Conservation (phyloP, 2,797 vertebrate genomes). For the Florisuga fusca region DNA sequence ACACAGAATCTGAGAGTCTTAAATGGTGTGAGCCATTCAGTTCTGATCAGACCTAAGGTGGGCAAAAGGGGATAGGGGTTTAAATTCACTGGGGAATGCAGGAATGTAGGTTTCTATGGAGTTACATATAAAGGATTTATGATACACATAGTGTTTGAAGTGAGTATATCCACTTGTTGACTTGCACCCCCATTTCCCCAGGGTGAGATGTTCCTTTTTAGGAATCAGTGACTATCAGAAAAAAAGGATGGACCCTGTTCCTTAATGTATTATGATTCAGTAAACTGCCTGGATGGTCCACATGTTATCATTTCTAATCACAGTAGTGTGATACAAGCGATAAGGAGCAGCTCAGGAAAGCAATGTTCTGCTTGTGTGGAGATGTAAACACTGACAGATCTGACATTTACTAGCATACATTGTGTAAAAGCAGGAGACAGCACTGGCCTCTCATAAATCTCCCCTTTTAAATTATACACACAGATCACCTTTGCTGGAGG, state of each 20-base stretch:
- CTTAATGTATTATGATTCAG: background rate
- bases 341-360: background rate
- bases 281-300: background rate
- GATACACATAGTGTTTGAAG: background rate
- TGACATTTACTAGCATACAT: conserved; percentile 9
- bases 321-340: background rate
- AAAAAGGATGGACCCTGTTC: background rate
- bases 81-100: background rate
- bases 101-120: background rate
- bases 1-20: background rate
- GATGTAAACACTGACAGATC: background rate
- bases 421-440: conserved; percentile 13
- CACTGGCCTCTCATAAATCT: conserved; percentile 26
- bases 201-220: background rate
- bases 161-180: background rate
- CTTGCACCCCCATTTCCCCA: background rate
- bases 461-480: background rate
- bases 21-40: background rate
- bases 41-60: background rate
- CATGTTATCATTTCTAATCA: background rate
- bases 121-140: background rate
- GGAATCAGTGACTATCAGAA: background rate
- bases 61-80: background rate
- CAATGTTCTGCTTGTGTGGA: background rate
- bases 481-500: background rate